These are phyloP conservation scores for Desoria tigrina DNA, from an alignment of 2,888 invertebrate species.

Conservation along the genomic window DNA sequence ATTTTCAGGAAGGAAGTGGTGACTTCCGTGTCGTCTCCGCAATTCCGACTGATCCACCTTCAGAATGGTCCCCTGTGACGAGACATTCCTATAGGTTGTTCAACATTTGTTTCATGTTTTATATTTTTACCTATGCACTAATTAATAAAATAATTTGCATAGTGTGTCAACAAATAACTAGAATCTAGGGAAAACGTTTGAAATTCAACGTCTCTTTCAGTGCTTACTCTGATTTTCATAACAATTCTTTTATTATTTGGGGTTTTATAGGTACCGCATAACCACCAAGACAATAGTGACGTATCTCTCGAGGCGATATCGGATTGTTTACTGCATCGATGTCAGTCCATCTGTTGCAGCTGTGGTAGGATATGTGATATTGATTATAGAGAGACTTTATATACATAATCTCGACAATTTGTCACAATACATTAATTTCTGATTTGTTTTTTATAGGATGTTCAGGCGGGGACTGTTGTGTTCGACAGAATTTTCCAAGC, in stretches of 20 bases:
- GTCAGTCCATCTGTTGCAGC: slow-evolving; percentile 74
- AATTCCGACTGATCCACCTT: slow-evolving; percentile 61
- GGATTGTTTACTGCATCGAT: slow-evolving; percentile 74
- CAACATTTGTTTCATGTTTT: too few relatives aligned
- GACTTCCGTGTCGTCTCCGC: slow-evolving; percentile 69
- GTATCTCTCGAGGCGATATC: slow-evolving; percentile 70
- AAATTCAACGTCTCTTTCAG: neutral
- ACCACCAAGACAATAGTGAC: slow-evolving; percentile 65
- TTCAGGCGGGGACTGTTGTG: slow-evolving; percentile 64
- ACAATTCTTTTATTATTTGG: too few relatives aligned
- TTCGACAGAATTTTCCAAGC: slow-evolving; percentile 65
- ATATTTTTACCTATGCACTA: too few relatives aligned
- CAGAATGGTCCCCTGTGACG: slow-evolving; percentile 60
- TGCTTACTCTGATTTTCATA: neutral
- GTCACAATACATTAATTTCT: slow-evolving; percentile 1
- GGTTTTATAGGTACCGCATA: slow-evolving; percentile 63
- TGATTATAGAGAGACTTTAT: too few relatives aligned
- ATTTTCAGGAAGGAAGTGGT: slow-evolving; percentile 9
- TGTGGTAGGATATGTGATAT: slow-evolving; percentile 62
- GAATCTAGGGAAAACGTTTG: neutral
- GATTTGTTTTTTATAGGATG: slow-evolving; percentile 58
- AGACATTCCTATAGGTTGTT: slow-evolving; percentile 56
- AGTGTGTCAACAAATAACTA: too few relatives aligned
- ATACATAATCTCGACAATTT: slow-evolving; percentile 8
- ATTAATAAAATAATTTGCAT: too few relatives aligned